Percentiles rank a stretch among this genome's conserved stretches.
Conservation (phyloP, 1,140 invertebrate species). For the Drosophila varians region DNA sequence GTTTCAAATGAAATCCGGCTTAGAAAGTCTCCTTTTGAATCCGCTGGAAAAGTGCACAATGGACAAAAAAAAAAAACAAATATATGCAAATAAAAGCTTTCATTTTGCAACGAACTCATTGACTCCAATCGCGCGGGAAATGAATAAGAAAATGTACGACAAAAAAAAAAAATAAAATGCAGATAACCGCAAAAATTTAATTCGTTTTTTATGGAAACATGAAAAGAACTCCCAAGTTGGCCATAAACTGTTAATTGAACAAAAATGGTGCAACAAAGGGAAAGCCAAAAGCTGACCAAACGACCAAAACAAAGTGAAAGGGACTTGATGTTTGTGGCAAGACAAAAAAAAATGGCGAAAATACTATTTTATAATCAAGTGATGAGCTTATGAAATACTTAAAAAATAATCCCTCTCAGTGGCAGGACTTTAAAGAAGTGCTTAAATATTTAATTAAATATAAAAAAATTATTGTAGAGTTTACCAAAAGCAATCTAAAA, state of each 20-base stretch:
- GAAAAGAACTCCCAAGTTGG: conserved; percentile 41
- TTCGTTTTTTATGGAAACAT: conserved; percentile 43
- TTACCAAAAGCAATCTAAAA: no score
- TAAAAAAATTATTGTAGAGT: no score
- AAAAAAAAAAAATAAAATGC: conserved; percentile 9
- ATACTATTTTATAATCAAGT: conserved; percentile 3
- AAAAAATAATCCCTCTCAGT: no score
- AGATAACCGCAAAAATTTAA: conserved; percentile 43
- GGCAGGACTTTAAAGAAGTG: no score
- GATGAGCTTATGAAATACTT: background rate
- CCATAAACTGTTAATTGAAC: conserved; percentile 47
- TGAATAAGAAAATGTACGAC: conserved; percentile 27
- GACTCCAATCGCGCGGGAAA: conserved; percentile 67
- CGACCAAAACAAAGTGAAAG: conserved; percentile 29
- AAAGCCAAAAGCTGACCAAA: conserved; percentile 16
- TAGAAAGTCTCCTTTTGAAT: conserved; percentile 53
- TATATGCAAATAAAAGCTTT: conserved; percentile 51
- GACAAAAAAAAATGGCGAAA: conserved; percentile 17
- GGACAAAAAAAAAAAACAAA: background rate
- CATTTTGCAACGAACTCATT: conserved; percentile 52
- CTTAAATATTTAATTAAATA: conserved; percentile 6
- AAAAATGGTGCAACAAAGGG: conserved; percentile 42
- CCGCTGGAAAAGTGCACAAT: conserved; percentile 13
- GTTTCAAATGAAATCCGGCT: conserved; percentile 43
- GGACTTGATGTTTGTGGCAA: conserved; percentile 27